Base-by-base conservation (phyloP, 2,797 vertebrate species). In the Acrossocheilus fasciatus region DNA sequence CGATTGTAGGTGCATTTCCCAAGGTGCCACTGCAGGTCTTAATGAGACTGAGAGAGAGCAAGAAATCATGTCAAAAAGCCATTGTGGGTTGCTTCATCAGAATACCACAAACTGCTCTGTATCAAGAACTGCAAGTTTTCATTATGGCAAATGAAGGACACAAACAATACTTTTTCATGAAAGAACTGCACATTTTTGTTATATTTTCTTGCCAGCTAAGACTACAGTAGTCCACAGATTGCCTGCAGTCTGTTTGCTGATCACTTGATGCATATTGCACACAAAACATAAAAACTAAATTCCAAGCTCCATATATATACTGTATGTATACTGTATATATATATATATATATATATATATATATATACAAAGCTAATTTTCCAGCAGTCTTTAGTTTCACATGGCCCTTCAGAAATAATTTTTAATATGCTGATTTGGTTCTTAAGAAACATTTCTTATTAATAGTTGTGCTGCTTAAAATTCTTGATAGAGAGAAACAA, bases 1-100 rank as follows among this genome's bases (percentile, higher is more conserved):
- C 89, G 86, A 92, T 92, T 91, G 86, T 89, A 87, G 85, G 90
- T 88, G 82, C 77, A 83, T 89, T 91, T 90, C 91, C 87, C 88
- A 77, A 88, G 59, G 43, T 76, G 91, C 83, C 83, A 30, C 86
- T 83, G 34, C 52, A 82, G 34, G 74, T 64, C 62, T 72, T 73
- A 52, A 84, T 74, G 77, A 64, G 86, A 41, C 18, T 4, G 20
- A 70, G 57, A 66, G 52, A 68, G 72, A 45, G 26, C 0, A n/a
- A 59, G 18, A 36, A 82, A 52, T 57, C 52, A 57, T 83, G n/a
- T 83, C 17, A 82, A 88, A 72, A 79, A 72, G 15, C 36, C 45
- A 62, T 34, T 43, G 34, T 39, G 41, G n/a, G 34, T 72, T 50
- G 79, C 64, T 70, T 84, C 17, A 70, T 87, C 72, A 47, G 52